phyloP scores from a whole-genome alignment of 2,113 vertebrate species.

The Gadus macrocephalus region DNA sequence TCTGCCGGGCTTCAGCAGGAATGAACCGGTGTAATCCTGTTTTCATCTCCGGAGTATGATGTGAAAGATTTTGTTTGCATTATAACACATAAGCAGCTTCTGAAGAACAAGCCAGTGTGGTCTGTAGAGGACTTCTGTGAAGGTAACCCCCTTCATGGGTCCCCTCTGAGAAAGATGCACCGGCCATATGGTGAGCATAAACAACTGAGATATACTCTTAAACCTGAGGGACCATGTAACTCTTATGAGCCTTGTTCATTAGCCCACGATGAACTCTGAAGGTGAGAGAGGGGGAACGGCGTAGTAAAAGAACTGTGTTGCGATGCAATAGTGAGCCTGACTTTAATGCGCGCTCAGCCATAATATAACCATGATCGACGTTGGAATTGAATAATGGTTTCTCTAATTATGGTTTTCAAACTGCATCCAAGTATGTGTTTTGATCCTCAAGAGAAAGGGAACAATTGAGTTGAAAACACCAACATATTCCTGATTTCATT shows the following conservation, averaged over 20 bases:
- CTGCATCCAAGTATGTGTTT: slow-evolving; percentile 36
- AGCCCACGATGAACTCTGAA: slow-evolving; percentile 53
- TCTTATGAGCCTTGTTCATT: slow-evolving; percentile 49
- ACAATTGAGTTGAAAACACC: slow-evolving; percentile 55
- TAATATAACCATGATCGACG: slow-evolving; percentile 21
- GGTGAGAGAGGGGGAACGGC: slow-evolving; percentile 36
- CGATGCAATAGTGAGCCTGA: neutral
- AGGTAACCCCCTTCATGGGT: slow-evolving; percentile 41
- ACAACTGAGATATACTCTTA: slow-evolving; percentile 41
- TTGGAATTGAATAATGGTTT: slow-evolving; percentile 53
- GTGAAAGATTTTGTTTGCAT: neutral
- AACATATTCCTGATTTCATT: slow-evolving; percentile 55
- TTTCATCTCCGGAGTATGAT: neutral
- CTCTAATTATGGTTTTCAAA: slow-evolving; percentile 51
- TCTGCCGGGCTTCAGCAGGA: no score
- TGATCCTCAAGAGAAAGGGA: slow-evolving; percentile 51
- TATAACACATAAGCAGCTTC: neutral
- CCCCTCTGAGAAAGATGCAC: slow-evolving; percentile 23
- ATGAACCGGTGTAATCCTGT: no score
- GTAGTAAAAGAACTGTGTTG: neutral
- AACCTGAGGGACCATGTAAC: slow-evolving; percentile 38
- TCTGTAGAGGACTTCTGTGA: slow-evolving; percentile 23
- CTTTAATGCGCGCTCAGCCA: neutral
- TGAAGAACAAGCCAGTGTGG: slow-evolving; percentile 20
- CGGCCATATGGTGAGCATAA: slow-evolving; percentile 56